Evolutionary conservation across 2,113 vertebrate species (phyloP).

Genomic region (Poeciliopsis turrubarensis): DNA sequence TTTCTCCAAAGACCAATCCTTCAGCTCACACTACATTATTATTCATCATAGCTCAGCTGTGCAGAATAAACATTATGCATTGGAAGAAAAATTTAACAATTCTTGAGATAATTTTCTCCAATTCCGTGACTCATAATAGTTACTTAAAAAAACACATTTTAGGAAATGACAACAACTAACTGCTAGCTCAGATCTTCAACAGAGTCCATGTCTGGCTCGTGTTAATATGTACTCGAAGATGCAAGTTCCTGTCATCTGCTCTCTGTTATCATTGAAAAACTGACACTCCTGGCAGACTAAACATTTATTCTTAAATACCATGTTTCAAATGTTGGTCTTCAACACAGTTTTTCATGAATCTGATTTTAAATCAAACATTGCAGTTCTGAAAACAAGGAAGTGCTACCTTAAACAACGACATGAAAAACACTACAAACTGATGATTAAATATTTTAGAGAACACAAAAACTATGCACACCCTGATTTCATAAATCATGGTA

Average conservation of each 20-base stretch:
- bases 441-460: background rate
- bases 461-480: background rate
- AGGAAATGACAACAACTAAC: background rate
- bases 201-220: background rate
- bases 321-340: background rate
- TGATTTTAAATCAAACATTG: background rate
- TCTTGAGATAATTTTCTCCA: background rate
- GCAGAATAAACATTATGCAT: background rate
- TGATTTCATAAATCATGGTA: background rate
- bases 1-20: background rate
- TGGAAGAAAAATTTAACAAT: background rate
- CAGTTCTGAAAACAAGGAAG: background rate
- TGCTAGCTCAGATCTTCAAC: background rate
- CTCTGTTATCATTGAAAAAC: background rate
- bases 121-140: too few species aligned
- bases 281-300: background rate
- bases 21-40: background rate
- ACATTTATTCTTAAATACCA: background rate
- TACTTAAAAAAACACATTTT: background rate
- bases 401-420: background rate
- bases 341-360: background rate
- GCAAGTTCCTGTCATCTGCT: background rate
- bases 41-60: background rate
- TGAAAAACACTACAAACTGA: background rate
- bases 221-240: background rate